phyloP scores from a whole-genome alignment of 2,888 invertebrate genomes.

The Heliconius charithonia region DNA sequence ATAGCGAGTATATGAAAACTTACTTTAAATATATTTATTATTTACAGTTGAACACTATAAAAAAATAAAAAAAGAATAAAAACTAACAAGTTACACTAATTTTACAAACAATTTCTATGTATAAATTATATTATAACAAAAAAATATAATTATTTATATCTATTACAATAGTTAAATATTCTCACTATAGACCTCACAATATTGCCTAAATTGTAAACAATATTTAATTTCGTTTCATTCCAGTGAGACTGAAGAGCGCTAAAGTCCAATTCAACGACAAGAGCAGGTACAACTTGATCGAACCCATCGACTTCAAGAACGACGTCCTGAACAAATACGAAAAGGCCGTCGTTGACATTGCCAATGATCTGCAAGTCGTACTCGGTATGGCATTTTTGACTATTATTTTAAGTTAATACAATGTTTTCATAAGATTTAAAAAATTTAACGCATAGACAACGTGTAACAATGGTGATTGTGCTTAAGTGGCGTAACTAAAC shows the following conservation, averaged over 20 bases:
- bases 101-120: no score
- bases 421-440: not conserved
- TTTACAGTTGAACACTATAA: no score
- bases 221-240: constrained; percentile 24
- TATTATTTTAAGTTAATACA: not conserved
- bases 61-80: no score
- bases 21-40: no score
- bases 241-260: constrained; percentile 75
- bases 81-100: no score
- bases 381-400: constrained; percentile 57
- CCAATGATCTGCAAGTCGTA: constrained; percentile 53
- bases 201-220: not conserved
- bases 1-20: no score
- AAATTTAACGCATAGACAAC: no score
- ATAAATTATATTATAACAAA: no score
- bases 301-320: constrained; percentile 56
- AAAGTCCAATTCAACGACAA: constrained; percentile 69
- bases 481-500: no score
- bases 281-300: constrained; percentile 59
- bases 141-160: no score
- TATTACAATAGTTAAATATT: not conserved
- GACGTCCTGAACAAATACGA: constrained; percentile 53
- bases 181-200: not conserved
- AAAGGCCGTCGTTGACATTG: constrained; percentile 47
- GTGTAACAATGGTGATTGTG: no score